Conservation (phyloP, 1,140 invertebrate species). For the Paralvinella palmiformis region DNA sequence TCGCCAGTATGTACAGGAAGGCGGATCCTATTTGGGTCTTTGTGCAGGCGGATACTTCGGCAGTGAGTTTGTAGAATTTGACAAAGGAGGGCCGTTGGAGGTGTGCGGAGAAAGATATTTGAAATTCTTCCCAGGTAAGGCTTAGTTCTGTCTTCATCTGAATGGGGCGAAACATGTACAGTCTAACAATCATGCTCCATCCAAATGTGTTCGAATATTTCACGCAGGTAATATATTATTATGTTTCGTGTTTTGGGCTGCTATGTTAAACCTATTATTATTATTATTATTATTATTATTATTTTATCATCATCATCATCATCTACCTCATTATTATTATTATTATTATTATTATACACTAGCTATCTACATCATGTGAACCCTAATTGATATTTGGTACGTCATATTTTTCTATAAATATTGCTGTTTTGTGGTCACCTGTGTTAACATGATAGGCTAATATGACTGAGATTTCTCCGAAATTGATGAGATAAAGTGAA, state of each 20-base stretch:
- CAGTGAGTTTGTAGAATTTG: slow-evolving; percentile 44
- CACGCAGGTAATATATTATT: background rate
- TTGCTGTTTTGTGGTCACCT: too few relatives aligned
- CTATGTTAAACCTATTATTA: background rate
- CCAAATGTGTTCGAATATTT: background rate
- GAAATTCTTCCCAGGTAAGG: slow-evolving; percentile 41
- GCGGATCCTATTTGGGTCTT: slow-evolving; percentile 41
- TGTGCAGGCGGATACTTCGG: slow-evolving; percentile 48
- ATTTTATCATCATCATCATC: background rate
- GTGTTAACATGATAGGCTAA: too few relatives aligned
- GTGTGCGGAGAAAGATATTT: slow-evolving; percentile 39
- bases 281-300: background rate
- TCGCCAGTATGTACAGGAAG: slow-evolving; percentile 31
- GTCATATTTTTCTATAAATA: too few relatives aligned
- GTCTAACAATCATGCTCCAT: background rate
- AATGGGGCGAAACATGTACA: background rate
- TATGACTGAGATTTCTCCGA: too few relatives aligned
- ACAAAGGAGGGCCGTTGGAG: slow-evolving; percentile 39
- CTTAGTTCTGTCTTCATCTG: slow-evolving; percentile 6
- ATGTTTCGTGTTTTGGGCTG: background rate
- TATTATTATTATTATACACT: too few relatives aligned
- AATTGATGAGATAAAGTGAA: too few relatives aligned
- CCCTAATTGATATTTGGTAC: too few relatives aligned
- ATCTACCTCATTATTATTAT: too few relatives aligned
- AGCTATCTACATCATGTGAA: too few relatives aligned